Conservation (phyloP, 2,888 invertebrate species). For the Thelaira solivaga region DNA sequence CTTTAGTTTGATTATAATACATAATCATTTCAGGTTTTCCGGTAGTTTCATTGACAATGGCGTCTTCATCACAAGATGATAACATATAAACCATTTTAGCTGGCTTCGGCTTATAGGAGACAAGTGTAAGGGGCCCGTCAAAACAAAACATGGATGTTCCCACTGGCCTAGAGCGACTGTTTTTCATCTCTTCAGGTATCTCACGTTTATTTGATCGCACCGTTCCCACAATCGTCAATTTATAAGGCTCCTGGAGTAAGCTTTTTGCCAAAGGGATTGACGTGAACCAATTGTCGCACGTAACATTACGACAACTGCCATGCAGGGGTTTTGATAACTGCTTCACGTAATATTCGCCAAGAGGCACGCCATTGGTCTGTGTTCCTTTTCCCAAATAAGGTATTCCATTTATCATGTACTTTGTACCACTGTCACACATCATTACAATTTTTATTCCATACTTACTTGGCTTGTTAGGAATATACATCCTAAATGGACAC, state of each 20-base stretch:
- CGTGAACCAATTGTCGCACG: too few relatives aligned
- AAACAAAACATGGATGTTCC: conserved; percentile 27
- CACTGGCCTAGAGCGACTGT: not conserved
- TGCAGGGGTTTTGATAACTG: too few relatives aligned
- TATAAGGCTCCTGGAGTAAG: not conserved
- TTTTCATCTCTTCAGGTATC: conserved; percentile 4
- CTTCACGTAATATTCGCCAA: not conserved
- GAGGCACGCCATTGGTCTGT: not conserved
- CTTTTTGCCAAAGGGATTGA: not conserved
- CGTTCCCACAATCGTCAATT: too few relatives aligned
- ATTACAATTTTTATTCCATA: too few relatives aligned
- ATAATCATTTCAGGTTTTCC: conserved; percentile 45
- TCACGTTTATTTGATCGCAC: conserved; percentile 11
- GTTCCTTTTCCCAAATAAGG: not conserved
- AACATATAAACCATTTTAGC: conserved; percentile 17
- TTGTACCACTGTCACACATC: too few relatives aligned
- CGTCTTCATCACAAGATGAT: conserved; percentile 20
- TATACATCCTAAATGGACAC: conserved; percentile 49
- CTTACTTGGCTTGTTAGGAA: too few relatives aligned
- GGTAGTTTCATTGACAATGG: not conserved
- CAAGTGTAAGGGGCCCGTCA: conserved; percentile 18
- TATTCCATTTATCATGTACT: not conserved
- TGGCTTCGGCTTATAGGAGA: conserved; percentile 31
- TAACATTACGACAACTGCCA: not conserved
- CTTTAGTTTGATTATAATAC: conserved; percentile 20